These are phyloP conservation scores for Campodea augens DNA, from an alignment of 1,140 invertebrate species.

Conservation along the genomic window DNA sequence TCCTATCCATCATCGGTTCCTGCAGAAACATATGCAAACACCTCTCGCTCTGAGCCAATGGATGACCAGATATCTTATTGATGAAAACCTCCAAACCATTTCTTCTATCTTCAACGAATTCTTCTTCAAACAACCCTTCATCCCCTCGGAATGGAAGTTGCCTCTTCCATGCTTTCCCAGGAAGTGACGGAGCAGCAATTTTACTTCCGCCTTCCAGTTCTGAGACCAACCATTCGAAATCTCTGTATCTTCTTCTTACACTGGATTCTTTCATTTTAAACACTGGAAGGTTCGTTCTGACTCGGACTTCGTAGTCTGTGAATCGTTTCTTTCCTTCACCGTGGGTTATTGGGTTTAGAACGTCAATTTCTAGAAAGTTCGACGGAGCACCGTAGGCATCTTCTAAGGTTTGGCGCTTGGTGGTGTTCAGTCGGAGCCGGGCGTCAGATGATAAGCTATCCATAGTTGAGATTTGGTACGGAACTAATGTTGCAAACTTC, in stretches of 20 bases:
- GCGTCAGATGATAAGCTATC: constrained; percentile 68
- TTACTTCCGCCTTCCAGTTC: constrained; percentile 98
- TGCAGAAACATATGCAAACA: constrained; percentile 99
- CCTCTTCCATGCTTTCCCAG: constrained; percentile 94
- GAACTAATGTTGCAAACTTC: no score
- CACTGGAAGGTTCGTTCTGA: constrained; percentile 97
- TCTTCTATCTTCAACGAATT: constrained; percentile 96
- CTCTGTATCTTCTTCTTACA: constrained; percentile 91
- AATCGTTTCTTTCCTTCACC: constrained; percentile 94
- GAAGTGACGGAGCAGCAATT: constrained; percentile 93
- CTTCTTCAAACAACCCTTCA: constrained; percentile 98
- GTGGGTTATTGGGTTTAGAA: constrained; percentile 94
- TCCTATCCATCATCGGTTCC: constrained; percentile 91
- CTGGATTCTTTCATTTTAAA: constrained; percentile 99
- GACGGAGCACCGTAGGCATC: constrained; percentile 98
- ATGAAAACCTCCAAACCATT: constrained; percentile 97
- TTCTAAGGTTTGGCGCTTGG: constrained; percentile 96
- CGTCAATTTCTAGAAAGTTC: constrained; percentile 99
- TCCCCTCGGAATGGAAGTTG: constrained; percentile 95
- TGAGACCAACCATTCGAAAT: constrained; percentile 98
- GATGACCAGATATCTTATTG: constrained; percentile 99
- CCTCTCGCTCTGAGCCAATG: constrained; percentile 97
- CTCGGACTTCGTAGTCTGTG: constrained; percentile 98
- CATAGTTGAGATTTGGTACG: no score
- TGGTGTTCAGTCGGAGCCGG: constrained; percentile 74